A percentile compares a stretch with the other conserved stretches of the same genome.
Conservation (phyloP, 1,140 invertebrate genomes). For the Leptinotarsa lineolata region DNA sequence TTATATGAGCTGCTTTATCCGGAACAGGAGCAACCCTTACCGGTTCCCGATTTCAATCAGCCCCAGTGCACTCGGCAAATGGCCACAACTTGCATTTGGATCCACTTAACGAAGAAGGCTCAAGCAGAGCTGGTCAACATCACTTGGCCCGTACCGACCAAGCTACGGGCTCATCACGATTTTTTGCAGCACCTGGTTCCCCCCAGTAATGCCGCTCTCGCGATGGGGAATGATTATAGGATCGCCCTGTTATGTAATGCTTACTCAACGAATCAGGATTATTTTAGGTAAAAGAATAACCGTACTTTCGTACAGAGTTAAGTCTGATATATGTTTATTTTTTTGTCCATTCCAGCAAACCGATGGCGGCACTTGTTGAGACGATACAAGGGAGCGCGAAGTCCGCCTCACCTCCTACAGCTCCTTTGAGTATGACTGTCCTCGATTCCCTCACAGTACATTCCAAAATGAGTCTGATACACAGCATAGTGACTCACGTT, state of each 20-base stretch:
- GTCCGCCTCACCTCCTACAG: slow-evolving; percentile 65
- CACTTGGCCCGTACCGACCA: slow-evolving; percentile 75
- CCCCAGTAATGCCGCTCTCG: slow-evolving; percentile 67
- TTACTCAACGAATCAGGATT: slow-evolving; percentile 88
- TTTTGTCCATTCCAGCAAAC: slow-evolving; percentile 41
- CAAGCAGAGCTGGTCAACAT: slow-evolving; percentile 52
- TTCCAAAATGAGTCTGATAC: slow-evolving; percentile 97
- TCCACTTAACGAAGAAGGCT: slow-evolving; percentile 92
- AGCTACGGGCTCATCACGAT: slow-evolving; percentile 84
- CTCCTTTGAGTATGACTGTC: slow-evolving; percentile 89
- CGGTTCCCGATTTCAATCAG: slow-evolving; percentile 86
- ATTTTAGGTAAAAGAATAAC: slow-evolving; percentile 60
- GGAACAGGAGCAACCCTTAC: slow-evolving; percentile 84
- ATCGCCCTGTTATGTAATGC: slow-evolving; percentile 94
- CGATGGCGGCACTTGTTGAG: slow-evolving; percentile 72
- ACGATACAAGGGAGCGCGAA: slow-evolving; percentile 82
- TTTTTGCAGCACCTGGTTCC: slow-evolving; percentile 83
- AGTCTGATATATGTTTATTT: neutral
- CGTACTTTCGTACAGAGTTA: slow-evolving; percentile 43
- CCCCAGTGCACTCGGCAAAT: slow-evolving; percentile 88
- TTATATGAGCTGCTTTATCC: slow-evolving; percentile 92
- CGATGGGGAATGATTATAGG: slow-evolving; percentile 81
- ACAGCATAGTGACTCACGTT: slow-evolving; percentile 88
- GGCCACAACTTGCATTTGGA: slow-evolving; percentile 95
- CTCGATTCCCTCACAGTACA: slow-evolving; percentile 92